A percentile compares a stretch with the other conserved stretches of the same genome.
These are phyloP conservation scores for Phragmatobia fuliginosa DNA, from an alignment of 2,888 invertebrate species.

Conservation along the genomic window DNA sequence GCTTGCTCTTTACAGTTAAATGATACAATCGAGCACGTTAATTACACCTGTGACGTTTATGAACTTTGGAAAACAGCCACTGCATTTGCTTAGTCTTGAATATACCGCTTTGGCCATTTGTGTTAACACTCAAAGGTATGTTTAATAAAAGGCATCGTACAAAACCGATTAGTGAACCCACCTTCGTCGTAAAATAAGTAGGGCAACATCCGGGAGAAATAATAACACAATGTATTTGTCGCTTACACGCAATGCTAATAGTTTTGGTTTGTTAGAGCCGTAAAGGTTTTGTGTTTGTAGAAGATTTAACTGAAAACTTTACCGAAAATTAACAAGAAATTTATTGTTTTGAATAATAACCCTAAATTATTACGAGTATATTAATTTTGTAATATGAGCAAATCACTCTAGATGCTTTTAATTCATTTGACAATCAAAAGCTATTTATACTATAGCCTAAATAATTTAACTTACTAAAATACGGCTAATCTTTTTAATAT, in stretches of 20 bases:
- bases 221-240: not conserved
- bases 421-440: not conserved
- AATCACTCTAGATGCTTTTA: not conserved
- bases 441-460: not conserved
- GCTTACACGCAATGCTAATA: not conserved
- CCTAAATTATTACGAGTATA: no score
- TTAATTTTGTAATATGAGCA: not conserved
- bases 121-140: not conserved
- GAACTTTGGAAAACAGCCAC: constrained; percentile 28
- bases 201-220: not conserved
- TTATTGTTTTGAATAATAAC: no score
- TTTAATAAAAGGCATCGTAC: not conserved
- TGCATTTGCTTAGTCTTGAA: constrained; percentile 1
- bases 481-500: not conserved
- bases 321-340: no score
- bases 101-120: not conserved
- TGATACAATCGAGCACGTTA: constrained; percentile 59
- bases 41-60: constrained; percentile 54
- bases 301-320: not conserved
- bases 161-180: not conserved
- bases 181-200: not conserved
- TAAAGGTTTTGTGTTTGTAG: not conserved
- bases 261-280: not conserved
- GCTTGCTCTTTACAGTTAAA: constrained; percentile 56
- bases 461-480: not conserved